Conservation (phyloP, 2,113 vertebrate genomes). For the Antechinus stuartii region DNA sequence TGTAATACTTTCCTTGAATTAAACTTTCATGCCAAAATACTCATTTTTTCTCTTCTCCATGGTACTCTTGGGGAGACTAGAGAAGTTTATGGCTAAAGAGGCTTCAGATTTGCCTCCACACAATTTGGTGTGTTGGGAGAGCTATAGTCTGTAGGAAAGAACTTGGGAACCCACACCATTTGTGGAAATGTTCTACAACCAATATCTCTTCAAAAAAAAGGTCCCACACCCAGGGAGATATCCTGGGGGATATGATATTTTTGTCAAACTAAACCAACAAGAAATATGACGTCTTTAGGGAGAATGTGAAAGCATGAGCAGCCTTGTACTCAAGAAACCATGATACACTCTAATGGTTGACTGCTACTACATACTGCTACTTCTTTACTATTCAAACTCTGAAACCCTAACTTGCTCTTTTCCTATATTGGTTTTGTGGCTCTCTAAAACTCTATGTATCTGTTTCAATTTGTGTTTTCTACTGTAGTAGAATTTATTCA, state of each 20-base stretch:
- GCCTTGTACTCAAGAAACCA: not conserved
- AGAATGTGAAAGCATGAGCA: not conserved
- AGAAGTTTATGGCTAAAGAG: not conserved
- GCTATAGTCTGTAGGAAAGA: not conserved
- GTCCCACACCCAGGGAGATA: not conserved
- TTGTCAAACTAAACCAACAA: not conserved
- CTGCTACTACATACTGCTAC: not conserved
- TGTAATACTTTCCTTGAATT: not conserved
- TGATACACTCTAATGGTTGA: not conserved
- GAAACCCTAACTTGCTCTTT: not conserved
- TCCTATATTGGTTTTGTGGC: not conserved
- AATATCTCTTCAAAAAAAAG: not conserved
- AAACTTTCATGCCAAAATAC: not conserved
- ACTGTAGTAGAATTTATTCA: not conserved
- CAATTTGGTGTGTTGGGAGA: not conserved
- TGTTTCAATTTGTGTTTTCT: not conserved
- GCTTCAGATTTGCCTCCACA: not conserved
- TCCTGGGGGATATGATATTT: not conserved
- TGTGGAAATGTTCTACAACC: not conserved
- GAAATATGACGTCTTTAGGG: not conserved
- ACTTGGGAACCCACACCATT: not conserved
- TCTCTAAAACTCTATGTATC: not conserved
- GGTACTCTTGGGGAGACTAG: not conserved
- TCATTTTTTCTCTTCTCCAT: not conserved
- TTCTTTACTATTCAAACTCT: not conserved